Evolutionary conservation across 2,888 invertebrate species (phyloP).

Genomic region (Yponomeuta evonymella): DNA sequence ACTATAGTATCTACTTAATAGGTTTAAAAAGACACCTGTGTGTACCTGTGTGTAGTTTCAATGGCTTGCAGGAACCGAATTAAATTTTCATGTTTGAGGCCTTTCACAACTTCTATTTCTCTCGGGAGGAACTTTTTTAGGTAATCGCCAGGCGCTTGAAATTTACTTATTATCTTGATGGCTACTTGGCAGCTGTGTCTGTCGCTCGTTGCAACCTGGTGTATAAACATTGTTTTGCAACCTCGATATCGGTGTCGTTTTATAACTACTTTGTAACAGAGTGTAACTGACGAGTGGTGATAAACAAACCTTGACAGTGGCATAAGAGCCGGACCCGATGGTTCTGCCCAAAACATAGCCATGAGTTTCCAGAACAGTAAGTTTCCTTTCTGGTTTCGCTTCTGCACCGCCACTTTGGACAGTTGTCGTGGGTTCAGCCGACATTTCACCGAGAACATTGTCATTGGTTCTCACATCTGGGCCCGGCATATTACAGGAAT

Average conservation of each 20-base stretch:
- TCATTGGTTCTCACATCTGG: conserved; percentile 69
- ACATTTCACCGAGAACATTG: conserved; percentile 70
- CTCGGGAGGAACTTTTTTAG: conserved; percentile 87
- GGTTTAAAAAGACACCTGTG: background rate
- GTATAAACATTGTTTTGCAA: background rate
- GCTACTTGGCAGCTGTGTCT: conserved; percentile 85
- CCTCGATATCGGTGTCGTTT: background rate
- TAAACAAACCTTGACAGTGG: conserved; percentile 83
- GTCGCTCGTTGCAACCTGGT: conserved; percentile 82
- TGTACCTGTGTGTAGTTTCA: conserved; percentile 87
- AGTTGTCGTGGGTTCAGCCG: conserved; percentile 63
- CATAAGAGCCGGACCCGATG: conserved; percentile 89
- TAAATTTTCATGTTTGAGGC: conserved; percentile 85
- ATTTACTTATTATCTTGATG: conserved; percentile 89
- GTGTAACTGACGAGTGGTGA: background rate
- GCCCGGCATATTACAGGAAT: conserved; percentile 69
- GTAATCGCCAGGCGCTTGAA: conserved; percentile 87
- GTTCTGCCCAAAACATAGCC: conserved; percentile 85
- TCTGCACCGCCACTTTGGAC: conserved; percentile 45
- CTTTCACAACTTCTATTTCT: conserved; percentile 89
- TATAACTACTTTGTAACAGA: background rate
- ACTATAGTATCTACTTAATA: too few relatives aligned
- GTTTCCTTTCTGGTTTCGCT: conserved; percentile 60
- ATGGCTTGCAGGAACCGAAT: conserved; percentile 89
- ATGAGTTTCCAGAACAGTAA: conserved; percentile 85